Evolutionary conservation across 1,140 invertebrate species (phyloP).

Genomic region (Hycleus phaleratus): DNA sequence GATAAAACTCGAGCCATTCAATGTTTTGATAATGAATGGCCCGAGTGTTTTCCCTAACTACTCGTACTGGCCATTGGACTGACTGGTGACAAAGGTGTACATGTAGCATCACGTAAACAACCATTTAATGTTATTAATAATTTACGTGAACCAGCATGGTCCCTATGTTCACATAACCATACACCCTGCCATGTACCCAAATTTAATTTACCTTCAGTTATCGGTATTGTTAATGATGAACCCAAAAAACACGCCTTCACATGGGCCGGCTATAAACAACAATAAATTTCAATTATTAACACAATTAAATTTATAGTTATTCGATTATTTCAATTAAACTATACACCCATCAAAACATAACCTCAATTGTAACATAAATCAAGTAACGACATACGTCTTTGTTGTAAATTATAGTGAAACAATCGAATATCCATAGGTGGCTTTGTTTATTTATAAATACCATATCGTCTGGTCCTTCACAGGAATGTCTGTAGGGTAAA

Average conservation of each 20-base stretch:
- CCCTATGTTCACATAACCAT: conserved; percentile 95
- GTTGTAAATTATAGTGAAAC: background rate
- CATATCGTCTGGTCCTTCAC: conserved; percentile 98
- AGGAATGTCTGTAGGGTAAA: conserved; percentile 89
- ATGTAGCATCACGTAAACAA: conserved; percentile 70
- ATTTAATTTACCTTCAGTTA: conserved; percentile 90
- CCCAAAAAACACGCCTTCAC: conserved; percentile 95
- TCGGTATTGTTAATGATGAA: conserved; percentile 89
- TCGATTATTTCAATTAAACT: too few species aligned
- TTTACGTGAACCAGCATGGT: conserved; percentile 88
- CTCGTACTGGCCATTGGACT: conserved; percentile 80
- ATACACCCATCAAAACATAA: too few species aligned
- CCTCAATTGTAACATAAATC: too few species aligned
- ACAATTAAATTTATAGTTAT: too few species aligned
- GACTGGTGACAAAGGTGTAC: conserved; percentile 74
- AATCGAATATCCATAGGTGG: background rate
- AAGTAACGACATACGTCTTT: too few species aligned
- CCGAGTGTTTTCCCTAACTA: conserved; percentile 66
- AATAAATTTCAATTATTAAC: background rate
- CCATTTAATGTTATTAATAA: conserved; percentile 86
- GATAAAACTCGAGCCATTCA: conserved; percentile 37
- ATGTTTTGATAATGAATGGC: conserved; percentile 40
- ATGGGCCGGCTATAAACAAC: conserved; percentile 78
- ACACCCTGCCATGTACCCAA: conserved; percentile 96
- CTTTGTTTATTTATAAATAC: conserved; percentile 45